Evolutionary conservation across 2,113 vertebrate genomes (phyloP), one percentile per base, ranked within the genome.

Genomic region (Equus quagga): DNA sequence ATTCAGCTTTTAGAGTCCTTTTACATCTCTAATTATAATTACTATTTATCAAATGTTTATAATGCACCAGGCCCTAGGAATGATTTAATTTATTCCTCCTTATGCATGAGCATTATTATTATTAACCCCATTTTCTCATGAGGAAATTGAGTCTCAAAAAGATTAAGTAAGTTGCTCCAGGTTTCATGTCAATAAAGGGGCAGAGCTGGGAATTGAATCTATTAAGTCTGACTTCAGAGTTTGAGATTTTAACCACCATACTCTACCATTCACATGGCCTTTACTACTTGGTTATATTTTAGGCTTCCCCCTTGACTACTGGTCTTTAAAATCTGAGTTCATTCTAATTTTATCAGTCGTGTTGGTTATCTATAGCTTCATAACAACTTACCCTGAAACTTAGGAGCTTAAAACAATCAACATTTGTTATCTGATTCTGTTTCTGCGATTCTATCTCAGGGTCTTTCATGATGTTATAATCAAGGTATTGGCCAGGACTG

Each of bases 1-100:
- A 89, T 96, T 98, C 3, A 15, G 3, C 49, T 90, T 98, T 93
- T 41, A 93, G 81, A 65, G 2, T 58, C 36, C 65, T 96, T 97
- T 89, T 18, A 88, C 83, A 9, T 78, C 70, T 75, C 4, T 62
- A 78, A 72, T 92, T 83, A 49, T 56, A 41, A 51, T 24, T 6
- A 82, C 11, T 4, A 15, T 85, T 94, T 70, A 92, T 87, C 79
- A 83, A 84, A 49, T 69, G 19, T 62, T 85, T 93, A 60, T 8
- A 31, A 18, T 70, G 28, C 13, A 54, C 18, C n/a, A 86, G 17
- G 8, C 8, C 44, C 26, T 46, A 7, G 44, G 10, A 96, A 75
- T 80, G 24, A 88, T n/a, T 19, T 58, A 18, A 69, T 46, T 44
- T 87, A 12, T 75, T 80, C 10, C 31, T 90, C n/a, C 3, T 58